Percentiles rank a stretch among this genome's conserved stretches.
These are phyloP conservation scores for Canis aureus DNA, from an alignment of 2,113 vertebrate species.

Conservation along the genomic window DNA sequence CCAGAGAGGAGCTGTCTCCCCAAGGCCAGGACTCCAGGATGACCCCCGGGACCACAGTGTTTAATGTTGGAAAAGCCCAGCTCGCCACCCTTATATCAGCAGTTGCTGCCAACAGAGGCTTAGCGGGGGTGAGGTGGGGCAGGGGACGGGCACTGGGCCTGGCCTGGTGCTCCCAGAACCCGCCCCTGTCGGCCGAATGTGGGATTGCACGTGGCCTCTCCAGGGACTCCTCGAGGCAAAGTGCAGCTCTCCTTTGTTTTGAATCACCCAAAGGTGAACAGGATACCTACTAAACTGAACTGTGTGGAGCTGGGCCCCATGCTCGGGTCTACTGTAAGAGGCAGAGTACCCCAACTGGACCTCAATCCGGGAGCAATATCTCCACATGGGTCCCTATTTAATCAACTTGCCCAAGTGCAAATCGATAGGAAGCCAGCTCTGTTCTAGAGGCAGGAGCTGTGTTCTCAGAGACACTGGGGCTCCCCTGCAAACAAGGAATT, in stretches of 20 bases:
- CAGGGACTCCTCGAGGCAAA: background rate
- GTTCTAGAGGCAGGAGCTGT: background rate
- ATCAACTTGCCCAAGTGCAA: background rate
- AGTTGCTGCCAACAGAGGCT: background rate
- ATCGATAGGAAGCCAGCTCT: background rate
- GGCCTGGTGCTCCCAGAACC: background rate
- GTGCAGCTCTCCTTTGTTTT: background rate
- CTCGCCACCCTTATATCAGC: background rate
- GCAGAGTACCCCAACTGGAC: background rate
- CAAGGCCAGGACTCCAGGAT: accelerated
- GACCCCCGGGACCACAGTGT: background rate
- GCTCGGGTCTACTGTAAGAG: background rate
- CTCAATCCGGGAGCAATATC: background rate
- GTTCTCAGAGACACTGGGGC: background rate
- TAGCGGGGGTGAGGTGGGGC: too few species aligned
- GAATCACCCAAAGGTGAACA: background rate
- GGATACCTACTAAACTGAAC: background rate
- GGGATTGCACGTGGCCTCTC: accelerated
- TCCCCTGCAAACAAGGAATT: background rate
- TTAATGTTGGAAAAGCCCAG: background rate
- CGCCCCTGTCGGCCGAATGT: too few species aligned
- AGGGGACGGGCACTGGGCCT: too few species aligned
- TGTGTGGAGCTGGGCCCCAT: background rate
- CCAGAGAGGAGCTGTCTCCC: background rate
- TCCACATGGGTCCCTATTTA: background rate